A percentile compares a stretch with the other conserved stretches of the same genome.
phyloP scores from a whole-genome alignment of 2,113 vertebrate species.

The Lophotis ruficrista region DNA sequence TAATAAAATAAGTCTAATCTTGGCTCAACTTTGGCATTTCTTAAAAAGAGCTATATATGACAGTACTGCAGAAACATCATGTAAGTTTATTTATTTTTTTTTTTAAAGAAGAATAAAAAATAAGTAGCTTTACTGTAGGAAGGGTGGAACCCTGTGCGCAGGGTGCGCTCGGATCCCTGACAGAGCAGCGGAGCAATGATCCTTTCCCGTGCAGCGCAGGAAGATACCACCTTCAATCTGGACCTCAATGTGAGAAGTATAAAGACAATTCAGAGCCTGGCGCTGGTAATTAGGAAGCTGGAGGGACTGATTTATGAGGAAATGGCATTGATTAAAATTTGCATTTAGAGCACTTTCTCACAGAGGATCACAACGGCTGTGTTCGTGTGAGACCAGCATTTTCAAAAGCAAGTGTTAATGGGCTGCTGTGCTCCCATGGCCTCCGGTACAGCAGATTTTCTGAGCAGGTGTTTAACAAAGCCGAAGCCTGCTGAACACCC shows the following conservation, averaged over 20 bases:
- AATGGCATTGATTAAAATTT: slow-evolving; percentile 51
- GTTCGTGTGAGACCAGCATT: background rate
- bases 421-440: background rate
- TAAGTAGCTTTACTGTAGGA: background rate
- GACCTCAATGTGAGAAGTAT: background rate
- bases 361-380: background rate
- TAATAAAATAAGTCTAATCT: background rate
- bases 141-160: background rate
- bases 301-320: slow-evolving; percentile 33
- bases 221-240: slow-evolving; percentile 14
- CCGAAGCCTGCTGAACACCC: slow-evolving; percentile 1
- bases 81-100: background rate
- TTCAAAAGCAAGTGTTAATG: background rate
- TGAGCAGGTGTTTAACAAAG: slow-evolving; percentile 50
- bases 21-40: background rate
- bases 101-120: background rate
- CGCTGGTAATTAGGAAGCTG: slow-evolving; percentile 1
- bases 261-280: background rate
- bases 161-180: background rate
- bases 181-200: background rate
- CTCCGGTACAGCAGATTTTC: background rate
- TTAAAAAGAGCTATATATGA: background rate
- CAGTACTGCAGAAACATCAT: background rate
- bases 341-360: slow-evolving; percentile 27
- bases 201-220: slow-evolving; percentile 12